Evolutionary conservation across 2,113 vertebrate genomes (phyloP), one percentile per base, ranked within the genome.

Genomic region (Ibidorhyncha struthersii): DNA sequence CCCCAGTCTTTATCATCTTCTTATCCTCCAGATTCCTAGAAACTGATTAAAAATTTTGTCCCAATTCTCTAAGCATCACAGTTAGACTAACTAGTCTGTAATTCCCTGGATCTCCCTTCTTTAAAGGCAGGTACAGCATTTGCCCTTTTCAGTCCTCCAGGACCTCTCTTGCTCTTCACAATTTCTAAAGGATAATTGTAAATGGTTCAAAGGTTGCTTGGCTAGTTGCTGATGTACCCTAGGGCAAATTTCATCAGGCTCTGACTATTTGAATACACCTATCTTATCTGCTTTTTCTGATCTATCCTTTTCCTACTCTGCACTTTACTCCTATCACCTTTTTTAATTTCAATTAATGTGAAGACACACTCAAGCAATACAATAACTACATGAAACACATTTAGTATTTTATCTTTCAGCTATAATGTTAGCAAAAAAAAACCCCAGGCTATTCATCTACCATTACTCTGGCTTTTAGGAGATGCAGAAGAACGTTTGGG

Each of bases 121-220:
- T 81, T 76, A 92, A 81, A 93, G 17, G 41, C 62, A 86, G 67
- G 63, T 50, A 90, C 91, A 58, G 55, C 41, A 41, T 90, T 71
- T 58, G 85, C 90, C 96, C 90, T 93, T 82, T 92, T 86, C 26
- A 49, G 80, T 93, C 94, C 96, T 94, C 73, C 88, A 94, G 93
- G 90, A 96, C 71, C 63, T 90, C 82, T 83, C 85, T 12, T 52
- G 76, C 90, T 81, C 94, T 90, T 93, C 85, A 41, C 74, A 89
- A 62, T 90, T 96, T 96, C 82, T 90, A 86, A 92, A 86, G 95
- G 67, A 90, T 95, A 96, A 96, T 96, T 94, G 89, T 90, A 88
- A 97, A 93, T 93, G 94, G 97, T 96, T 92, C 97, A 95, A 96
- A 97, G 97, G 96, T 97, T 92, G 93, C 95, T 86, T 94, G 95